A percentile compares a stretch with the other conserved stretches of the same genome.
Conservation (phyloP, 1,140 invertebrate genomes). For the Batillaria attramentaria region DNA sequence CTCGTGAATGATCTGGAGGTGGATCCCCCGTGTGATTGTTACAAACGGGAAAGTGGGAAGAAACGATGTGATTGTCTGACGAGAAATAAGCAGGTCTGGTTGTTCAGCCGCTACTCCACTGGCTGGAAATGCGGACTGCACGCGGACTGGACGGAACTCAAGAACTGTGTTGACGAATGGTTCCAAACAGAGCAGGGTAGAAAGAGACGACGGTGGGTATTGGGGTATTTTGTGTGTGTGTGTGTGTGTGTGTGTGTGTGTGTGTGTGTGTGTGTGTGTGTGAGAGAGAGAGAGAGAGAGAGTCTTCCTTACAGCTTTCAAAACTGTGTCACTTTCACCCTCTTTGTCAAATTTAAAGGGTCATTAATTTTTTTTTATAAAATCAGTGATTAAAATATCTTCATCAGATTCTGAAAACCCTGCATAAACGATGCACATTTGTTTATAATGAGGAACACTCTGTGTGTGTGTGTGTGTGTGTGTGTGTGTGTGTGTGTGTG, state of each 20-base stretch:
- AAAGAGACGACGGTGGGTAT: slow-evolving; percentile 31
- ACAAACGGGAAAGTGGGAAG: slow-evolving; percentile 30
- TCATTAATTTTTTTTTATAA: too few species aligned
- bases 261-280: too few species aligned
- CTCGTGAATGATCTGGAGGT: slow-evolving; percentile 93
- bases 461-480: too few species aligned
- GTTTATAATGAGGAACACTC: too few species aligned
- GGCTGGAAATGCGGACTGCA: slow-evolving; percentile 99
- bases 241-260: background rate
- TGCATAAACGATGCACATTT: too few species aligned
- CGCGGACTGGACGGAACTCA: slow-evolving; percentile 98
- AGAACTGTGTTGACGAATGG: slow-evolving; percentile 76
- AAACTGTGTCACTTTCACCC: too few species aligned
- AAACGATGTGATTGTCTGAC: slow-evolving; percentile 67
- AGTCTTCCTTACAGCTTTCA: too few species aligned
- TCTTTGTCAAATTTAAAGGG: too few species aligned
- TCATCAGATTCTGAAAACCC: too few species aligned
- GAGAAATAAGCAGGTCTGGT: slow-evolving; percentile 78
- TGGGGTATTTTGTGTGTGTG: background rate
- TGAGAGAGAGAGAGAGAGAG: too few species aligned
- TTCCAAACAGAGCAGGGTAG: slow-evolving; percentile 67
- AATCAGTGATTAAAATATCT: too few species aligned
- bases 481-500: too few species aligned
- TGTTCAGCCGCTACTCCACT: slow-evolving; percentile 98
- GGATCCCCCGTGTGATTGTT: slow-evolving; percentile 70